Conservation (phyloP, 1,140 invertebrate genomes). For the Acromyrmex heyeri region DNA sequence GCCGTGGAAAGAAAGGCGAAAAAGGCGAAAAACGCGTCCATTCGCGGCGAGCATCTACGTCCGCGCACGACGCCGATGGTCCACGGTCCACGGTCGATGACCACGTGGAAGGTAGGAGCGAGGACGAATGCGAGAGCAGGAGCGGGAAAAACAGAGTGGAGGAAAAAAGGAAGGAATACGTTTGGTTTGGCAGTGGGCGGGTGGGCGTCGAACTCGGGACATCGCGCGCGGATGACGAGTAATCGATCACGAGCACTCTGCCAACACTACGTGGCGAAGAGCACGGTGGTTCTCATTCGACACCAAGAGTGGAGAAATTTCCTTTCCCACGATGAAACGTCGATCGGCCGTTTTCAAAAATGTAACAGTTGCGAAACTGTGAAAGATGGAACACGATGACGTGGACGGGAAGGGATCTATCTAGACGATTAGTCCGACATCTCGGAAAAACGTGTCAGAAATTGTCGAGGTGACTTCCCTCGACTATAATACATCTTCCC, state of each 20-base stretch:
- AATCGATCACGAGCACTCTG: conserved; percentile 85
- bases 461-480: not conserved
- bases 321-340: not conserved
- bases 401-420: not conserved
- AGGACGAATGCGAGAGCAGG: conserved; percentile 26
- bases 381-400: not conserved
- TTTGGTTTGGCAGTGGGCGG: conserved; percentile 79
- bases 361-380: not conserved
- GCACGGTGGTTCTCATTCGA: conserved; percentile 78
- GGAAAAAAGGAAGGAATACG: conserved; percentile 77
- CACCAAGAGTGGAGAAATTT: not conserved
- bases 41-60: conserved; percentile 48
- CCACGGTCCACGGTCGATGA: conserved; percentile 68
- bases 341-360: not conserved
- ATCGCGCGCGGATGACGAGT: conserved; percentile 83
- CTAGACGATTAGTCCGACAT: not conserved
- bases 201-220: conserved; percentile 79
- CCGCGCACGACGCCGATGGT: not conserved
- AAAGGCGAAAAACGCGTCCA: conserved; percentile 58
- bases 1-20: not conserved
- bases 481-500: no score
- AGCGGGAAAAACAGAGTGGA: conserved; percentile 31
- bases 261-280: conserved; percentile 80
- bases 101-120: conserved; percentile 41
- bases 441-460: not conserved